These are phyloP conservation scores for Eutrigla gurnardus DNA, from an alignment of 2,797 vertebrate species.

Conservation along the genomic window DNA sequence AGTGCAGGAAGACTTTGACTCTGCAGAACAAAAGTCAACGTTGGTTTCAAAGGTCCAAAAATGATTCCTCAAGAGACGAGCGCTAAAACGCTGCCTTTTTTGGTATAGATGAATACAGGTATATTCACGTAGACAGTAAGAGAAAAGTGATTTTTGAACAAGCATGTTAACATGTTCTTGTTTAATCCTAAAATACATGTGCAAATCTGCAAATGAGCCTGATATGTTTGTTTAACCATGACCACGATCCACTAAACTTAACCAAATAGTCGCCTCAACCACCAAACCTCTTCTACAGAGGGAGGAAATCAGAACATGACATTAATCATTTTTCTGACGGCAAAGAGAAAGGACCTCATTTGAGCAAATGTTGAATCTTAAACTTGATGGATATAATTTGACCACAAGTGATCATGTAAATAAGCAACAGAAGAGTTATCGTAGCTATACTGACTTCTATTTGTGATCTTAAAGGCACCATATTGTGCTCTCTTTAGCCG, in stretches of 20 bases:
- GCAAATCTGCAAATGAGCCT: not conserved
- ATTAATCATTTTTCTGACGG: not conserved
- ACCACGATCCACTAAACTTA: not conserved
- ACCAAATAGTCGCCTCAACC: not conserved
- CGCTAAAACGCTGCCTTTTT: not conserved
- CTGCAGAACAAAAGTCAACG: not conserved
- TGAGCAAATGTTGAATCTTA: not conserved
- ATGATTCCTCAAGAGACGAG: not conserved
- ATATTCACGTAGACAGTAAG: no score
- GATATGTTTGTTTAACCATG: not conserved
- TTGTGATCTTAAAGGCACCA: constrained; percentile 5
- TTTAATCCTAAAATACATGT: not conserved
- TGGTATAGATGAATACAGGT: not conserved
- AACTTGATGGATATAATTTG: not conserved
- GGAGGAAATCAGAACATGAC: not conserved
- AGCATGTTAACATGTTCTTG: not conserved
- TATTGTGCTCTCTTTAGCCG: constrained; percentile 18
- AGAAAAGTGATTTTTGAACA: no score
- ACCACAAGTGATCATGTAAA: not conserved
- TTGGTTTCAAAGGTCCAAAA: not conserved
- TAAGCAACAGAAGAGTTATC: not conserved
- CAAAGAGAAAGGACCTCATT: not conserved
- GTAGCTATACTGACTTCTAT: not conserved
- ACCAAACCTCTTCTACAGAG: not conserved
- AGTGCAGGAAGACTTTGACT: not conserved